Conservation (phyloP, 2,888 invertebrate species). For the Metacarcinus magister region DNA sequence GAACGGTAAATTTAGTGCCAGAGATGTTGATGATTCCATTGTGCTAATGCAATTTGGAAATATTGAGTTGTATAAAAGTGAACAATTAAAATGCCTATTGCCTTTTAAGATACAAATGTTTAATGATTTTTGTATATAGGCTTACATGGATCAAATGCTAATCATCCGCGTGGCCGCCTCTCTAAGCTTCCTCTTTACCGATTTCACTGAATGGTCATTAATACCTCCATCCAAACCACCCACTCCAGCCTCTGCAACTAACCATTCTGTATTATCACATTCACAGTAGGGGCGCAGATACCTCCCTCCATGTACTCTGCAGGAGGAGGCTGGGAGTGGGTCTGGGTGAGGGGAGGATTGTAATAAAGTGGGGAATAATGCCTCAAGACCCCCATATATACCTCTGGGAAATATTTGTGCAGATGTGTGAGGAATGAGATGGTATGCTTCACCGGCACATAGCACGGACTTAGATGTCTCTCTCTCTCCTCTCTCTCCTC, state of each 20-base stretch:
- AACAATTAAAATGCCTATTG: too few relatives aligned
- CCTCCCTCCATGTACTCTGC: neutral
- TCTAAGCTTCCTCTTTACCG: neutral
- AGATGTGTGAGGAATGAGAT: slow-evolving; percentile 13
- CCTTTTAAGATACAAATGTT: neutral
- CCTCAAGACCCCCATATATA: neutral
- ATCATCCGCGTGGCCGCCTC: neutral
- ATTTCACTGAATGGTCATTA: neutral
- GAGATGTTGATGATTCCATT: too few relatives aligned
- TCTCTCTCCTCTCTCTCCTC: neutral
- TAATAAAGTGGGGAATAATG: neutral
- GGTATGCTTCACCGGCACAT: neutral
- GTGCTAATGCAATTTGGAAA: too few relatives aligned
- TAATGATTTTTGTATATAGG: too few relatives aligned
- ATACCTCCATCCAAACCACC: neutral
- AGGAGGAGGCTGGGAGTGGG: neutral
- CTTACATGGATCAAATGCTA: too few relatives aligned
- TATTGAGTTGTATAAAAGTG: too few relatives aligned
- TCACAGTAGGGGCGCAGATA: neutral
- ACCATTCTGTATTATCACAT: neutral
- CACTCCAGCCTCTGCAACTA: neutral
- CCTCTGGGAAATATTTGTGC: neutral
- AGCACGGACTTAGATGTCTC: too few relatives aligned
- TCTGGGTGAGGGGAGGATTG: neutral
- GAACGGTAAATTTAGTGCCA: too few relatives aligned